These are phyloP conservation scores for Hormiphora californensis DNA, from an alignment of 37 sponge, comb jelly and placozoan species.

Conservation along the genomic window DNA sequence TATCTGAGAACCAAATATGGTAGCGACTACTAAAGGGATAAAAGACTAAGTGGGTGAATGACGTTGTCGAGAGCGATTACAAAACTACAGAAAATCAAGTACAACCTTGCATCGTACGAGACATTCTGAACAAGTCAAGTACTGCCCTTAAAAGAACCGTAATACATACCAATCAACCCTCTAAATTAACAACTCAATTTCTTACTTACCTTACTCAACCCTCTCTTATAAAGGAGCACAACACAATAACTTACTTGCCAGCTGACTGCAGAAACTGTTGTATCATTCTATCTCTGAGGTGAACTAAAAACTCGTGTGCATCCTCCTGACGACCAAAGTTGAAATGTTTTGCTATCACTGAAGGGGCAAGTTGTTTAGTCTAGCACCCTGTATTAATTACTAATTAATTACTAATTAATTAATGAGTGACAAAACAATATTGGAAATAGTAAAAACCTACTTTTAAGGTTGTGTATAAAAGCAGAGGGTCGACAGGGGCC, in stretches of 20 bases:
- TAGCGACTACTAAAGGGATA: too few relatives aligned
- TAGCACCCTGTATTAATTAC: neutral
- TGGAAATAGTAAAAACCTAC: constrained; percentile 54
- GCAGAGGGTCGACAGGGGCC: constrained; percentile 63
- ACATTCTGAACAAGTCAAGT: too few relatives aligned
- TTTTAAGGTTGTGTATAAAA: constrained; percentile 81
- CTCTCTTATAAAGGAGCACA: too few relatives aligned
- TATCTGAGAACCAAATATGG: too few relatives aligned
- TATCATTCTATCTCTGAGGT: constrained; percentile 45
- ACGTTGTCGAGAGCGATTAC: too few relatives aligned
- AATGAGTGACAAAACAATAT: neutral
- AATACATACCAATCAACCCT: too few relatives aligned
- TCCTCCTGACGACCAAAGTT: constrained; percentile 89
- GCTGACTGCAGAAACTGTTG: constrained; percentile 15
- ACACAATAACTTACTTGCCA: neutral
- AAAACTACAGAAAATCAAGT: too few relatives aligned
- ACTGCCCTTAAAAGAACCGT: too few relatives aligned
- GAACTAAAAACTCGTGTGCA: constrained; percentile 90
- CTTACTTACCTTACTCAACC: too few relatives aligned
- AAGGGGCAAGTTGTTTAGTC: neutral
- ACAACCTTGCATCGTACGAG: too few relatives aligned
- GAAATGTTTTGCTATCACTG: constrained; percentile 85
- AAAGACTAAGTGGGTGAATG: too few relatives aligned
- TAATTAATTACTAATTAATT: neutral
- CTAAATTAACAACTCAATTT: too few relatives aligned